Base-by-base conservation (phyloP, 2,113 vertebrate species). In the Tenebrosternarchus preto region DNA sequence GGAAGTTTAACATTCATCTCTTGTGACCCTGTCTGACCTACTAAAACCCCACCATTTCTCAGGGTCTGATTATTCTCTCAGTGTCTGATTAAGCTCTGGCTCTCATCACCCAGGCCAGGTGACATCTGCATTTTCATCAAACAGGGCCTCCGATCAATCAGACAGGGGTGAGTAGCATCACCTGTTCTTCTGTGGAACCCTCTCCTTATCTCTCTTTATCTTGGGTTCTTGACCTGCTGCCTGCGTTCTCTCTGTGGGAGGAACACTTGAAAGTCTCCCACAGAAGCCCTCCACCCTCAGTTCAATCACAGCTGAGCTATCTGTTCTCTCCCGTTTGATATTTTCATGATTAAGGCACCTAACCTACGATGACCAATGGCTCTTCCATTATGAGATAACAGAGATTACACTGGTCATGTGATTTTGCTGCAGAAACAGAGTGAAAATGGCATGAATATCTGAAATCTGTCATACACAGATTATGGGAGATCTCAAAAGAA, bases 1-100 rank as follows among this genome's bases (percentile, higher is more conserved):
- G 76, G 83, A 89, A 85, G 87, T 90, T 88, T 88, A 92, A 85
- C 88, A 91, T 92, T 83, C 83, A 88, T 91, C 88, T 90, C 77
- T 73, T 61, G 73, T 88, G 89, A 91, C 90, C 89, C 84, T 86
- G 83, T 85, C 64, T 85, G 86, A 92, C 91, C 88, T 85, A 75
- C 78, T 68, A 92, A 90, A n/a, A 91, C 91, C 87, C 86, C 82
- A 74, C 85, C 73, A 70, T 91, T 91, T 85, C 86, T 89, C 84
- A 77, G 88, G 91, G 88, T 93, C 88, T 90, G 83, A 81, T 85
- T n/a, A n/a, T n/a, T 91, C 91, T 85, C 86, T 89, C 84, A 77
- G 88, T 90, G 88, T 93, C 88, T 90, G 83, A 81, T 85, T 82
- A 82, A 83, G 63, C 85, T 83, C 87, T 86, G 86, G 84, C 82